phyloP scores from a whole-genome alignment of 1,140 invertebrate species.

The Diorhabda elongata region DNA sequence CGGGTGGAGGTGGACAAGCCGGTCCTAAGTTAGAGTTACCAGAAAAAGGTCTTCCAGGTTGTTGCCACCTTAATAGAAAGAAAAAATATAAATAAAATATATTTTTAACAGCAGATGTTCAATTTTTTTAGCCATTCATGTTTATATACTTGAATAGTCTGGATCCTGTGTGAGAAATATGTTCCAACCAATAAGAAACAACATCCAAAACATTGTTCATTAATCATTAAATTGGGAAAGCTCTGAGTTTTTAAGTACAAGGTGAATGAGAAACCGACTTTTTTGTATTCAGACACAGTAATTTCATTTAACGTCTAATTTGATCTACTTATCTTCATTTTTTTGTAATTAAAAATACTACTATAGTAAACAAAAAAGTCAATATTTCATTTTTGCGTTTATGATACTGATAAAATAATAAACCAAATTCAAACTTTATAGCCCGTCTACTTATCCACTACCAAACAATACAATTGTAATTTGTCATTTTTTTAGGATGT shows the following conservation, averaged over 20 bases:
- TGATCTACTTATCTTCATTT: too few species aligned
- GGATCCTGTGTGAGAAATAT: conserved; percentile 4
- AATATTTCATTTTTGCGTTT: too few species aligned
- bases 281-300: too few species aligned
- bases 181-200: not conserved
- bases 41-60: conserved; percentile 22
- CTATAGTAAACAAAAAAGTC: too few species aligned
- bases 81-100: not conserved
- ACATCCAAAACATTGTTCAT: not conserved
- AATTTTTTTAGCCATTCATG: not conserved
- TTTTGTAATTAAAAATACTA: too few species aligned
- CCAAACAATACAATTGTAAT: too few species aligned
- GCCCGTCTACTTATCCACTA: too few species aligned
- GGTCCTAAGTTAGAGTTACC: conserved; percentile 31
- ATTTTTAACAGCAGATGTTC: not conserved
- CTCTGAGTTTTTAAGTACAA: not conserved
- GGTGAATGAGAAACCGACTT: too few species aligned
- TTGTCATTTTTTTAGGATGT: too few species aligned
- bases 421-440: too few species aligned
- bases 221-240: not conserved
- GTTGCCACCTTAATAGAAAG: conserved; percentile 16
- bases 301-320: too few species aligned
- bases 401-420: too few species aligned
- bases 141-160: not conserved
- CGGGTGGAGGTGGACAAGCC: conserved; percentile 41